A percentile compares a stretch with the other conserved stretches of the same genome.
Evolutionary conservation across 2,888 invertebrate species (phyloP).

Genomic region (Agonum fuliginosum): DNA sequence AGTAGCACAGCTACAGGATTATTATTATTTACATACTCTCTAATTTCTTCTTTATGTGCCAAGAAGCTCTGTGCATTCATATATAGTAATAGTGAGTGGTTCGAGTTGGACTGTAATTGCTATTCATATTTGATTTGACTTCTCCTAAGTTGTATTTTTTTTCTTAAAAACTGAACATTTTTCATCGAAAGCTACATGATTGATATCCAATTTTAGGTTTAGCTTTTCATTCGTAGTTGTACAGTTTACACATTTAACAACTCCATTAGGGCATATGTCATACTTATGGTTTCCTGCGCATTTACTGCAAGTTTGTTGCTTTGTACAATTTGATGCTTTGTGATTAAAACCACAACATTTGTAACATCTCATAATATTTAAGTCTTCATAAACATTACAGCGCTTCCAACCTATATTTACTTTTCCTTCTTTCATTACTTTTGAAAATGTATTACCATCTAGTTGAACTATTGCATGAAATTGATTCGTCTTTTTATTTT

Average conservation of each 20-base stretch:
- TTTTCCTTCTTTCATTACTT: not conserved
- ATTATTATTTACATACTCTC: not conserved
- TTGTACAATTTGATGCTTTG: constrained; percentile 1
- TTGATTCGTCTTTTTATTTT: no score
- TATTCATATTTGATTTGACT: constrained; percentile 1
- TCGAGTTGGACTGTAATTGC: not conserved
- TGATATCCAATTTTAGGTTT: constrained; percentile 2
- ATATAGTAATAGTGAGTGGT: not conserved
- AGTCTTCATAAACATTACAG: constrained; percentile 35
- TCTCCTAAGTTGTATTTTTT: no score
- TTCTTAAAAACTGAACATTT: constrained; percentile 1
- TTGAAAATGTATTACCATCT: not conserved
- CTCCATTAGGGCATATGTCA: not conserved
- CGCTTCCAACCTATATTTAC: constrained; percentile 29
- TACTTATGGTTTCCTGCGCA: constrained; percentile 2
- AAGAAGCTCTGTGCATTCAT: constrained; percentile 14
- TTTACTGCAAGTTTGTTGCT: not conserved
- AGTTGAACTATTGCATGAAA: constrained; percentile 7
- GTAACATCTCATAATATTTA: not conserved
- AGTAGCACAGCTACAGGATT: not conserved
- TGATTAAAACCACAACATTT: constrained; percentile 21
- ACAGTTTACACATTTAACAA: not conserved
- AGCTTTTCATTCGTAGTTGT: constrained; percentile 11
- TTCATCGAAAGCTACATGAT: constrained; percentile 17
- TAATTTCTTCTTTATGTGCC: not conserved